phyloP scores from a whole-genome alignment of 2,113 vertebrate species.

The Potamarius usumacintae region DNA sequence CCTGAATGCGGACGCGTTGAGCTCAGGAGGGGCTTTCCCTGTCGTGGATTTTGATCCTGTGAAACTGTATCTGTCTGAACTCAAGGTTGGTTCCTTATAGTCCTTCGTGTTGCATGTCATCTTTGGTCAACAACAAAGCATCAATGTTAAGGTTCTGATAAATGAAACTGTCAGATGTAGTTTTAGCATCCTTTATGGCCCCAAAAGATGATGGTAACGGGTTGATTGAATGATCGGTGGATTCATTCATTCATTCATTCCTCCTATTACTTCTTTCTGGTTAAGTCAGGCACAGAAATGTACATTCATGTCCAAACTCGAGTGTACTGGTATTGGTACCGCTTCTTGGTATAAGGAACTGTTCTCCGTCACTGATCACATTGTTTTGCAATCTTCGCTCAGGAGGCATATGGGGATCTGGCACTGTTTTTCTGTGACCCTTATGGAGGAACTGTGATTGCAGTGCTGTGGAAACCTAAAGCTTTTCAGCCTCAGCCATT shows the following conservation, averaged over 20 bases:
- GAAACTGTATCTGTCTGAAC: slow-evolving; percentile 81
- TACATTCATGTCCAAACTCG: background rate
- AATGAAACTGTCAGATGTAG: background rate
- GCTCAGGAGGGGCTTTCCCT: slow-evolving; percentile 73
- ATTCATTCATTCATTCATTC: background rate
- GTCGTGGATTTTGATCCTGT: slow-evolving; percentile 90
- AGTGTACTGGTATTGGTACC: background rate
- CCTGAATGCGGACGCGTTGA: slow-evolving; percentile 24
- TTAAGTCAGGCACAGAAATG: background rate
- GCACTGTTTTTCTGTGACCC: slow-evolving; percentile 93
- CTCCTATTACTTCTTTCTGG: background rate
- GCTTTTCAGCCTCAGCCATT: slow-evolving; percentile 85
- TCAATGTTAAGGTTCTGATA: background rate
- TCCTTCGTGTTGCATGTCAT: background rate
- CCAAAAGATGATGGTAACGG: background rate
- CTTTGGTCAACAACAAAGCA: background rate
- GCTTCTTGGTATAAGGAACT: background rate
- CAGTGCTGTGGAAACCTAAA: slow-evolving; percentile 91
- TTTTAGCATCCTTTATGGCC: background rate
- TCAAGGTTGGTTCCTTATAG: slow-evolving; percentile 77
- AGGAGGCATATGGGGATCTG: slow-evolving; percentile 86
- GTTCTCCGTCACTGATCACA: background rate
- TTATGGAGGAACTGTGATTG: slow-evolving; percentile 86
- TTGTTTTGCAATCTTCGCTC: background rate
- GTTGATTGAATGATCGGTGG: background rate